Evolutionary conservation across 2,113 vertebrate species (phyloP).

Genomic region (Myrmecobius fasciatus): DNA sequence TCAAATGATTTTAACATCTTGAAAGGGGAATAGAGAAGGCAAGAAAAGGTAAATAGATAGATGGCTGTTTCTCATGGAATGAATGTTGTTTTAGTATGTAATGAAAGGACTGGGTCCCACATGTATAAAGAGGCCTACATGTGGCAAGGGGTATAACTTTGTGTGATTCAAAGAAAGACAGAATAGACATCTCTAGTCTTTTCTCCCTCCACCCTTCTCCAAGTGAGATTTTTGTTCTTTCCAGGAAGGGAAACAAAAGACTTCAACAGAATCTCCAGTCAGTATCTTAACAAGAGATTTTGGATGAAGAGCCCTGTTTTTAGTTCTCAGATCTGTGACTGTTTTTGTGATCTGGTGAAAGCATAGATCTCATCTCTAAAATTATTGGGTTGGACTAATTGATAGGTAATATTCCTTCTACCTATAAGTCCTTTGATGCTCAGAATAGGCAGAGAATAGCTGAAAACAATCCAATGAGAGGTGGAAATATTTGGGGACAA

Average conservation of each 20-base stretch:
- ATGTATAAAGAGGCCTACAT: neutral
- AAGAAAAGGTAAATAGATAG: neutral
- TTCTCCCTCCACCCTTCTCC: neutral
- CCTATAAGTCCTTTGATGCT: neutral
- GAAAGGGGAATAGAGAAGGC: constrained; percentile 35
- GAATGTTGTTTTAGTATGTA: neutral
- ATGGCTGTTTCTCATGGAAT: constrained; percentile 20
- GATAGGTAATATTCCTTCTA: neutral
- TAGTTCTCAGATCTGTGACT: neutral
- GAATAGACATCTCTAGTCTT: neutral
- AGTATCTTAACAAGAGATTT: neutral
- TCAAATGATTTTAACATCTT: constrained; percentile 63
- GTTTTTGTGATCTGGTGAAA: neutral
- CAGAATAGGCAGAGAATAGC: neutral
- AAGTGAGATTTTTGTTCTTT: neutral
- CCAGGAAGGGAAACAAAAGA: neutral
- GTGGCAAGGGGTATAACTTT: neutral
- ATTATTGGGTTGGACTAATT: neutral
- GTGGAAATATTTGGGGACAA: neutral
- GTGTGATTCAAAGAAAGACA: neutral
- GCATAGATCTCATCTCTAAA: neutral
- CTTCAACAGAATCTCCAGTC: neutral
- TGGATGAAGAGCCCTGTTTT: neutral
- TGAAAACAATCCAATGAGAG: constrained; percentile 1
- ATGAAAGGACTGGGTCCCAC: neutral